Evolutionary conservation across 2,888 invertebrate species (phyloP), one percentile per base, ranked within the genome.

Genomic region (Clanis bilineata): DNA sequence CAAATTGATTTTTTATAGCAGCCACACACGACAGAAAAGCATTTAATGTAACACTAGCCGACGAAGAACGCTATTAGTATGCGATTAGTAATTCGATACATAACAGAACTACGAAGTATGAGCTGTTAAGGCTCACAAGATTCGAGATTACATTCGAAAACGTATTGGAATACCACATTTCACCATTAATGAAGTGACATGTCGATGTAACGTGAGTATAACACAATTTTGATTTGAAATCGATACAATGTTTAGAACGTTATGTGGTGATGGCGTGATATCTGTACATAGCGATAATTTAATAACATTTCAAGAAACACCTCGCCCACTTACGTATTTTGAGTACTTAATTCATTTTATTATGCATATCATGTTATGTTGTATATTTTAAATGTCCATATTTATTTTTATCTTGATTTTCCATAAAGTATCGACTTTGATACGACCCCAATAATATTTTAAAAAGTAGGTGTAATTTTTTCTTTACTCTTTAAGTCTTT

Each of bases 51-150:
- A 88, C 74, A 72, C 71, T 80, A 86, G 79, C 68, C 73, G 73
- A 76, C 76, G 72, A 77, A 73, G 71, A 68, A 72, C 72, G 73
- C 79, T 79, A 86, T 86, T 84, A 85, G 83, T 77, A 78, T 82
- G 79, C 80, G 78, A 85, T 87, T 85, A 85, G 86, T 85, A 83
- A 87, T 82, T 78, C 72, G 80, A 88, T 80, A 84, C 76, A 74
- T 75, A 73, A 79, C 74, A 74, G 71, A 78, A 79, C 76, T 78
- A 79, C 70, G 71, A 72, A 68, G 67, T 70, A 61, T 61, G 62
- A 60, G 77, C 72, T 69, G 72, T 80, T 72, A 71, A 73, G 70
- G 71, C 70, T 61, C 51, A 51, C 25, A 41, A 61, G 44, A 55
- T 54, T 18, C 54, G 10, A 54, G 57, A 61, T 57, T 57, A 61